Conservation (phyloP, 2,797 vertebrate genomes). For the Sarcoramphus papa region DNA sequence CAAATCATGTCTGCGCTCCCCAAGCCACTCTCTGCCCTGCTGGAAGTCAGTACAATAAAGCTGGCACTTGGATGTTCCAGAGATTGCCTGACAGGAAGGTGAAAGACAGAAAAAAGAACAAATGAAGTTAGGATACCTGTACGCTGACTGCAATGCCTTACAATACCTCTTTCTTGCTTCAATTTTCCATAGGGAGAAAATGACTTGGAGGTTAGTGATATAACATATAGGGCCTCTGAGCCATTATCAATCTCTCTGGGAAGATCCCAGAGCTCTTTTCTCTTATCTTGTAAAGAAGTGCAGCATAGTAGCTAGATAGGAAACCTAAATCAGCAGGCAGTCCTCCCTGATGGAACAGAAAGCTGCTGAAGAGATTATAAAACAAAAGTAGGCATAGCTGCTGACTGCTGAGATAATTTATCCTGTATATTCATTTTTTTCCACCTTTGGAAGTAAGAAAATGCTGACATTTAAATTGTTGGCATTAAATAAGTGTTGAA, state of each 20-base stretch:
- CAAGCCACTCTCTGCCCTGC: background rate
- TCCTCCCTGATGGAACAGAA: background rate
- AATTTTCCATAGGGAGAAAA: background rate
- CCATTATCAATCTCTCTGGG: background rate
- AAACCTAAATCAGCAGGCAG: background rate
- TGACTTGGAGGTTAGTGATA: background rate
- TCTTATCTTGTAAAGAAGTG: background rate
- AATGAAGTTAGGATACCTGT: background rate
- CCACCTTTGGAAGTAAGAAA: background rate
- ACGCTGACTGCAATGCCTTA: background rate
- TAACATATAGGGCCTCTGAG: background rate
- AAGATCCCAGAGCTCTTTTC: background rate
- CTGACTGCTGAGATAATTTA: background rate
- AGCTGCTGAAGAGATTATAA: background rate
- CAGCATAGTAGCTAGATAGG: background rate
- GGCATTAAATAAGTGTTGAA: background rate
- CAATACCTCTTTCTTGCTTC: background rate
- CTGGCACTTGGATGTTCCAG: background rate
- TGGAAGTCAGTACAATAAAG: background rate
- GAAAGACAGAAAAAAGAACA: background rate
- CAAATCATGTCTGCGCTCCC: background rate
- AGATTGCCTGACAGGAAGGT: background rate
- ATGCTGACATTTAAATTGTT: background rate
- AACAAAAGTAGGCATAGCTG: background rate
- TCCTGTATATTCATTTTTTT: background rate